phyloP scores from a whole-genome alignment of 2,797 vertebrate species.

The Emys orbicularis region DNA sequence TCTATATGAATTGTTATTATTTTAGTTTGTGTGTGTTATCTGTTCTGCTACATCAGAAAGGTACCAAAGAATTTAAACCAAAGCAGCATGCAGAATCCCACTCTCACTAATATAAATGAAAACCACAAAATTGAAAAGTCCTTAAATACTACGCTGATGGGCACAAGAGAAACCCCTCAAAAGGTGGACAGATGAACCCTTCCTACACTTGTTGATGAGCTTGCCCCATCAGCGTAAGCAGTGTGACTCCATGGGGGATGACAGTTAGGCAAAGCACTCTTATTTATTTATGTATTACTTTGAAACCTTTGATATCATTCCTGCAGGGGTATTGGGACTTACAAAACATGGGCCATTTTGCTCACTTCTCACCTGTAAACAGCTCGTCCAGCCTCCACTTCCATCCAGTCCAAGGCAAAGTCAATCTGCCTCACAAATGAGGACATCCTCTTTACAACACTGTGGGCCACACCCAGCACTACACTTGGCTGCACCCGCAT shows the following conservation, averaged over 20 bases:
- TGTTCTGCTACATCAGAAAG: not conserved
- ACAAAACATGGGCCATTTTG: not conserved
- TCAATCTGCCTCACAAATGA: constrained; percentile 95
- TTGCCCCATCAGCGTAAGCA: not conserved
- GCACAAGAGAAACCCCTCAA: not conserved
- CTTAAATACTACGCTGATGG: not conserved
- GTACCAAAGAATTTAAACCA: not conserved
- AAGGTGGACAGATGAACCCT: not conserved
- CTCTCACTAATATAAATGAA: not conserved
- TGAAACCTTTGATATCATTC: not conserved
- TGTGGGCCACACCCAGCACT: constrained; percentile 92
- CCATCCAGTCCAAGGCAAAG: constrained; percentile 98
- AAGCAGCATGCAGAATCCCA: not conserved
- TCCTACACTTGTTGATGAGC: not conserved
- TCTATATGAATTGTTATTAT: not conserved
- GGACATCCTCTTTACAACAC: constrained; percentile 91
- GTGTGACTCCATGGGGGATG: not conserved
- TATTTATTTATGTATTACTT: not conserved
- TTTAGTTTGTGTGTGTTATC: not conserved
- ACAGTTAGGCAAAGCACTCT: not conserved
- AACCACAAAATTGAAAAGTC: not conserved
- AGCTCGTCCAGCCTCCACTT: constrained; percentile 92
- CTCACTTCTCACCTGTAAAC: constrained; percentile 87
- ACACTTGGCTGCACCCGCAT: constrained; percentile 92
- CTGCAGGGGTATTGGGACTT: not conserved